Evolutionary conservation across 2,113 vertebrate species (phyloP).

Genomic region (crab-eating macaque (Macaca fascicularis)): DNA sequence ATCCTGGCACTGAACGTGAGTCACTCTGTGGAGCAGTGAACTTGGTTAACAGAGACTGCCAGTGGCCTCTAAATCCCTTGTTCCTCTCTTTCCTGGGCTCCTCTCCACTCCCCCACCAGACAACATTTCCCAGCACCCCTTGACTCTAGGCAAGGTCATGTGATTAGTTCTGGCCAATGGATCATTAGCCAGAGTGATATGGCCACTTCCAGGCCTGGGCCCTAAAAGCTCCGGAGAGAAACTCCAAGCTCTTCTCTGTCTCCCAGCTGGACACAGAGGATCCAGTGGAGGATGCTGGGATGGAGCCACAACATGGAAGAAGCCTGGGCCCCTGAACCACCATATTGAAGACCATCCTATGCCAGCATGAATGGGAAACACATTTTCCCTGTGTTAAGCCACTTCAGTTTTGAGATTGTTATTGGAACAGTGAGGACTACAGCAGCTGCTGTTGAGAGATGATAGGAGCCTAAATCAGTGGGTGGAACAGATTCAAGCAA

Average conservation of each 20-base stretch:
- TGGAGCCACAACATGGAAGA: neutral
- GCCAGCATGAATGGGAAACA: neutral
- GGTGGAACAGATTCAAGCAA: neutral
- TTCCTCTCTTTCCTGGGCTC: neutral
- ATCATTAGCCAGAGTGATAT: neutral
- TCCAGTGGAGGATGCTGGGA: neutral
- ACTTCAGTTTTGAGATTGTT: neutral
- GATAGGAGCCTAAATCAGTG: neutral
- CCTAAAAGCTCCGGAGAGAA: neutral
- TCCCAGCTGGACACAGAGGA: neutral
- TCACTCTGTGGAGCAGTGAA: neutral
- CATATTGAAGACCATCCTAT: fast-evolving
- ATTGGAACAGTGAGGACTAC: neutral
- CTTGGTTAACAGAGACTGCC: neutral
- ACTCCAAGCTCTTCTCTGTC: neutral
- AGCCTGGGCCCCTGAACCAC: neutral
- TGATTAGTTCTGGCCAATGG: neutral
- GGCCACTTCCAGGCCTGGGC: neutral
- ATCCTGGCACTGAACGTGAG: neutral
- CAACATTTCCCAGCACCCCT: neutral
- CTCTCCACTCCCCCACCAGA: neutral
- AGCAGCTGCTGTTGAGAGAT: neutral
- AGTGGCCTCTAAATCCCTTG: neutral
- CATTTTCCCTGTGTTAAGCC: neutral
- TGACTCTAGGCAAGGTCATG: neutral